phyloP scores from a whole-genome alignment of 2,797 vertebrate species.

The Bryconaethiops microstoma region DNA sequence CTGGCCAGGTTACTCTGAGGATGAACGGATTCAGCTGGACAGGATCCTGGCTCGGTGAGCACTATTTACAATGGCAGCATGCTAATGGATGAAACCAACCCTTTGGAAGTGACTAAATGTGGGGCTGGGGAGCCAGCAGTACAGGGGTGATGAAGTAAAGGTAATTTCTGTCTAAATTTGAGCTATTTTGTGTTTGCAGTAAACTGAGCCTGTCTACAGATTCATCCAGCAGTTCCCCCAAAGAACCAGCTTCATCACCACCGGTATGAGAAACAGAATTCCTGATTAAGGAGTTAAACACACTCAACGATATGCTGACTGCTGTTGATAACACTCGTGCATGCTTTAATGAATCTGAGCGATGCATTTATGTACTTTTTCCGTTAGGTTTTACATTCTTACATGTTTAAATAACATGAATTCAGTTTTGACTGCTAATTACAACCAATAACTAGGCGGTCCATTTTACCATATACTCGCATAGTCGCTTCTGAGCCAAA shows the following conservation, averaged over 20 bases:
- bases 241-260: conserved; percentile 77
- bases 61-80: conserved; percentile 3
- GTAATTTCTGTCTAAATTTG: neutral
- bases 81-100: conserved; percentile 5
- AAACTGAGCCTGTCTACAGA: conserved; percentile 82
- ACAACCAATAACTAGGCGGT: neutral
- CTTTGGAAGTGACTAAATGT: neutral
- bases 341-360: no score
- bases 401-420: no score
- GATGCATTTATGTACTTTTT: no score
- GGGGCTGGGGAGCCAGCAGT: neutral
- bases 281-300: neutral
- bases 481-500: no score
- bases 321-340: no score
- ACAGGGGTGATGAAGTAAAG: neutral
- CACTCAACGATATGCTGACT: no score
- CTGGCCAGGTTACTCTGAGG: conserved; percentile 90
- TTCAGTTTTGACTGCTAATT: no score
- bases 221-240: conserved; percentile 75
- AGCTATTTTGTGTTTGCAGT: conserved; percentile 69
- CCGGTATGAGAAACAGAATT: conserved; percentile 74
- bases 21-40: conserved; percentile 83
- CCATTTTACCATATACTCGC: neutral
- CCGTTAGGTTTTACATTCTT: no score
- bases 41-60: conserved; percentile 83